Evolutionary conservation across 2,888 invertebrate genomes (phyloP).

Genomic region (Epistrophella euchroma): DNA sequence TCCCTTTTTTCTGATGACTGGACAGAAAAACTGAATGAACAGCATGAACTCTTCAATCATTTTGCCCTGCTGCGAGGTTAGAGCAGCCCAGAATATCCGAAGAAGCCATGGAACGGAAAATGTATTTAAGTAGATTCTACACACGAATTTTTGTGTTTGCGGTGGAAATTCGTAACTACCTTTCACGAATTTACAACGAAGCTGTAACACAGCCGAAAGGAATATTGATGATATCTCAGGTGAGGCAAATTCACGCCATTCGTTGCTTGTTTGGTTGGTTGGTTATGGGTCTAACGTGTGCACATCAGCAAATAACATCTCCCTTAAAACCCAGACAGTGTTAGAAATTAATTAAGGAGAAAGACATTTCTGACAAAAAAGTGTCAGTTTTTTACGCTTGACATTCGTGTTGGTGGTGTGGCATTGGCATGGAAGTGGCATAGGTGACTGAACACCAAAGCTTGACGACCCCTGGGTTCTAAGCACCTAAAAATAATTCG

Average conservation of each 20-base stretch:
- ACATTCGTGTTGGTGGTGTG: neutral
- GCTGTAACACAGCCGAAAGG: constrained; percentile 41
- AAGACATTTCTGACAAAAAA: constrained; percentile 41
- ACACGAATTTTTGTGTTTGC: constrained; percentile 51
- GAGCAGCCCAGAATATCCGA: constrained; percentile 1
- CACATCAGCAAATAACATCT: neutral
- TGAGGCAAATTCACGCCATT: constrained; percentile 11
- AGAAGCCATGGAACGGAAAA: neutral
- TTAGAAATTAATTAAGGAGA: constrained; percentile 64
- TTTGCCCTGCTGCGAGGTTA: neutral
- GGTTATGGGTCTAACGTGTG: constrained; percentile 1
- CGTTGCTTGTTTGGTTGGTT: too few species aligned
- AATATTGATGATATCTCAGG: constrained; percentile 66
- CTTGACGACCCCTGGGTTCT: constrained; percentile 22
- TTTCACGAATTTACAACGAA: constrained; percentile 63
- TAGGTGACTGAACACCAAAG: constrained; percentile 25
- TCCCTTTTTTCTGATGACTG: constrained; percentile 18
- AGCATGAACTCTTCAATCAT: constrained; percentile 33
- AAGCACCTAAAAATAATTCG: neutral
- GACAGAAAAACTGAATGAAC: constrained; percentile 10
- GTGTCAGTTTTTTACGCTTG: constrained; percentile 28
- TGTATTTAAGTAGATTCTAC: constrained; percentile 55
- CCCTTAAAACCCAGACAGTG: constrained; percentile 32
- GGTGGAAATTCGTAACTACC: constrained; percentile 56
- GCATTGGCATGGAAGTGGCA: neutral